Evolutionary conservation across 2,113 vertebrate genomes (phyloP), one percentile per base, ranked within the genome.

Genomic region (Rattus norvegicus): DNA sequence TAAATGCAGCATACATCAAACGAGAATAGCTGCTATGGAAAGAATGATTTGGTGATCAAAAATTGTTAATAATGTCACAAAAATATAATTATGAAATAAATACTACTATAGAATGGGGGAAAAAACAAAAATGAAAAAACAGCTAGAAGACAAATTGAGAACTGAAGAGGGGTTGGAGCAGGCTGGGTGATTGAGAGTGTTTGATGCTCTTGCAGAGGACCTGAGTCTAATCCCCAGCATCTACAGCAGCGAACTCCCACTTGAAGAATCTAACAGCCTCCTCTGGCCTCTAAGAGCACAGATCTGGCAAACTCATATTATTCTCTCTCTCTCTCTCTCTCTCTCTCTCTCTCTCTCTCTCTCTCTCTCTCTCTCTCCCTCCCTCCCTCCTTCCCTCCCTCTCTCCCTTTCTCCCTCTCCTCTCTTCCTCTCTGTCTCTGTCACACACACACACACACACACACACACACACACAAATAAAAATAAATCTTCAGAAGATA

Each of bases 21-120:
- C 12, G 90, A 96, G 59, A 83, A 92, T 2, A 63, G 83, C 36
- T 70, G 1, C 93, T 87, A 87, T 36, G 8, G 39, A 28, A 87
- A 94, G 26, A 92, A 30, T 80, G 85, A 87, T 67, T 54, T 39
- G 28, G 56, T 80, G 54, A 80, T 87, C 56, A 90, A 85, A 84
- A 94, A 49, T 12, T 80, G 77, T 56, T 36, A 80, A 10, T 54
- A 36, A 56, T 56, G 30, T 49, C 24, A 28, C 75, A 79, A 52
- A 79, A 52, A 9, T 79, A 52, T 79, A 52, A 52, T 79, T 52
- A 33, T 79, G 47, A 79, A 52, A 79, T 30, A 49, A 79, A 52
- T 47, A 14, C 11, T 76, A 47, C 5, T 47, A 80, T 52, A 73
- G 39, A 87, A 67, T 49, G 43, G 43, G 43, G 39, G 10, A 39